Evolutionary conservation across 2,888 invertebrate species (phyloP).

Genomic region (Eupithecia abbreviata): DNA sequence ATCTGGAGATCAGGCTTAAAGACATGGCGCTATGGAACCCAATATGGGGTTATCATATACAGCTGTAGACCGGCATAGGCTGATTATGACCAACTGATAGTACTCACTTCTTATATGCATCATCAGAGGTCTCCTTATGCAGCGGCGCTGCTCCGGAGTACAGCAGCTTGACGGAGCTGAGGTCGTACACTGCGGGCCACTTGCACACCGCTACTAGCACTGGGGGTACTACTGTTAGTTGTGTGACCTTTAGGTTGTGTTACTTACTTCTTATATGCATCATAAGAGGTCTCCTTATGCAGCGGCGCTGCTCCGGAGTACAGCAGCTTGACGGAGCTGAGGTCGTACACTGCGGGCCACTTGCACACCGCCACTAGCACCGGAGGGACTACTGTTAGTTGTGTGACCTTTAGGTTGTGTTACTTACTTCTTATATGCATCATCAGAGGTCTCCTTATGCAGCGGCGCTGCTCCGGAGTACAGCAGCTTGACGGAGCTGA

Average conservation of each 20-base stretch:
- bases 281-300: slow-evolving; percentile 60
- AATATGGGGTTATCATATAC: too few species aligned
- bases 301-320: slow-evolving; percentile 70
- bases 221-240: slow-evolving; percentile 64
- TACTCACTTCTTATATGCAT: slow-evolving; percentile 57
- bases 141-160: slow-evolving; percentile 70
- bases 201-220: slow-evolving; percentile 65
- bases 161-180: slow-evolving; percentile 60
- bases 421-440: slow-evolving; percentile 57
- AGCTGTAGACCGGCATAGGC: too few species aligned
- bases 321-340: slow-evolving; percentile 60
- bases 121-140: slow-evolving; percentile 60
- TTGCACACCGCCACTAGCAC: slow-evolving; percentile 65
- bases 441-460: slow-evolving; percentile 60
- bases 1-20: too few species aligned
- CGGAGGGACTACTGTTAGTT: slow-evolving; percentile 64
- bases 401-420: too few species aligned
- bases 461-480: slow-evolving; percentile 70
- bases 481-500: slow-evolving; percentile 60
- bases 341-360: slow-evolving; percentile 54
- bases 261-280: slow-evolving; percentile 57
- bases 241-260: too few species aligned
- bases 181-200: slow-evolving; percentile 54
- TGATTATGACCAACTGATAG: not conserved
- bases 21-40: too few species aligned